A percentile compares a stretch with the other conserved stretches of the same genome.
phyloP scores from a whole-genome alignment of 2,888 invertebrate species.

The Ophraella communa region DNA sequence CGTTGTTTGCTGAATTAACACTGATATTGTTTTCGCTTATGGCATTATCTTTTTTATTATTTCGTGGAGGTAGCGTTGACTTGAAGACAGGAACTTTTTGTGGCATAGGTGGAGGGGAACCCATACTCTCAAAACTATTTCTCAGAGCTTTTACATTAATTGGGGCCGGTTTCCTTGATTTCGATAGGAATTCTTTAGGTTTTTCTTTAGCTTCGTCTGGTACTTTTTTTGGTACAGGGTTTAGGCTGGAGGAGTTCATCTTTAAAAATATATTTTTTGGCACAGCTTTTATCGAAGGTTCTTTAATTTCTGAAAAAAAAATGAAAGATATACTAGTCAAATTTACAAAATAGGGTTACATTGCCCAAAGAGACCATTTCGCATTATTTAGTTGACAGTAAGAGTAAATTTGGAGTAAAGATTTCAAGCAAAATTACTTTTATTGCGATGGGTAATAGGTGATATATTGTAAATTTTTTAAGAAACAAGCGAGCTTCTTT shows the following conservation, averaged over 20 bases:
- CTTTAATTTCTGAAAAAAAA: slow-evolving; percentile 10
- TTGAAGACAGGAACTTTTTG: slow-evolving; percentile 36
- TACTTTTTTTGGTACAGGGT: slow-evolving; percentile 14
- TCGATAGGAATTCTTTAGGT: slow-evolving; percentile 22
- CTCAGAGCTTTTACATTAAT: slow-evolving; percentile 65
- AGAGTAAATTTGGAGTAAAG: too few species aligned
- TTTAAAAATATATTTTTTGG: slow-evolving; percentile 7
- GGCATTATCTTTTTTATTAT: slow-evolving; percentile 36
- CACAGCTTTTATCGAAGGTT: neutral
- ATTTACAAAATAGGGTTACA: too few species aligned
- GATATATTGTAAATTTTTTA: too few species aligned
- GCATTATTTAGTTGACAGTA: too few species aligned
- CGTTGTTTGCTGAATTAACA: slow-evolving; percentile 2
- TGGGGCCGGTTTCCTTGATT: slow-evolving; percentile 42
- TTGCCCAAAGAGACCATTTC: too few species aligned
- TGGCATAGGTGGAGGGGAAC: slow-evolving; percentile 36
- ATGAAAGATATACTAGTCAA: too few species aligned
- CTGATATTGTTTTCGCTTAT: slow-evolving; percentile 36
- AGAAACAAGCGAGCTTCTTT: too few species aligned
- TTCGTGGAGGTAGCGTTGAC: slow-evolving; percentile 36
- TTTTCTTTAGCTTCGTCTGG: slow-evolving; percentile 2
- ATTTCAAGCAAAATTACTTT: too few species aligned
- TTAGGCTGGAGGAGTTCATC: neutral
- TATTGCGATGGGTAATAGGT: too few species aligned
- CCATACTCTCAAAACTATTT: slow-evolving; percentile 63